phyloP scores from a whole-genome alignment of 2,888 invertebrate genomes.

The Pristionchus exspectatus region DNA sequence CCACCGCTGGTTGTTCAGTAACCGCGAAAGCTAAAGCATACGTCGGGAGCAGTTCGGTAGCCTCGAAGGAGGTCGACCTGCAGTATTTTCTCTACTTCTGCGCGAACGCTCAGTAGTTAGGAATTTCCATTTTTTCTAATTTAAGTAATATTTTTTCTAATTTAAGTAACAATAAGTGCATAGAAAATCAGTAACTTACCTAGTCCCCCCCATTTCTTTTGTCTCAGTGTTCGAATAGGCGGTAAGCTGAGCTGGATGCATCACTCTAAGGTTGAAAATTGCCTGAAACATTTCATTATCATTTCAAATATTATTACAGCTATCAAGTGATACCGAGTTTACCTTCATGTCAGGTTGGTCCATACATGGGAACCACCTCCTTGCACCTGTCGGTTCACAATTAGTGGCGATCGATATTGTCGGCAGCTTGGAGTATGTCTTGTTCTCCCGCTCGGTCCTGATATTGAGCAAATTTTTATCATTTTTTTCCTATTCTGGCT shows the following conservation, averaged over 20 bases:
- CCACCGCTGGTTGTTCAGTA: not conserved
- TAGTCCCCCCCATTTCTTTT: no score
- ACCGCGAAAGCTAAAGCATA: not conserved
- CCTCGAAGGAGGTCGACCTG: not conserved
- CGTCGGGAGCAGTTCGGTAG: not conserved
- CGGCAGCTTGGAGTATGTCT: not conserved
- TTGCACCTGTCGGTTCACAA: not conserved
- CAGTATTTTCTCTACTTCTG: no score
- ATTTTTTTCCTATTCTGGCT: no score
- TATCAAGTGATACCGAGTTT: no score
- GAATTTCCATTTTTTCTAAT: no score
- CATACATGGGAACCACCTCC: conserved; percentile 14
- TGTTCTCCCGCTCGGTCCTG: not conserved
- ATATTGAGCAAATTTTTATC: no score
- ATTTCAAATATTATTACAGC: not conserved
- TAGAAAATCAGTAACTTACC: no score
- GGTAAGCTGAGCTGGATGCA: not conserved
- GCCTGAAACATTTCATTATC: not conserved
- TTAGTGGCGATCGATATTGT: not conserved
- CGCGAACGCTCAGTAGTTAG: no score
- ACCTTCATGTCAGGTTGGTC: conserved; percentile 19
- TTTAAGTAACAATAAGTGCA: no score
- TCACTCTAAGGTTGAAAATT: not conserved
- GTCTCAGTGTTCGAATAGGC: not conserved
- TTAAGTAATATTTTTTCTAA: no score